Evolutionary conservation across 1,140 invertebrate genomes (phyloP), one percentile per base, ranked within the genome.

Genomic region (Heliconius hermathena): DNA sequence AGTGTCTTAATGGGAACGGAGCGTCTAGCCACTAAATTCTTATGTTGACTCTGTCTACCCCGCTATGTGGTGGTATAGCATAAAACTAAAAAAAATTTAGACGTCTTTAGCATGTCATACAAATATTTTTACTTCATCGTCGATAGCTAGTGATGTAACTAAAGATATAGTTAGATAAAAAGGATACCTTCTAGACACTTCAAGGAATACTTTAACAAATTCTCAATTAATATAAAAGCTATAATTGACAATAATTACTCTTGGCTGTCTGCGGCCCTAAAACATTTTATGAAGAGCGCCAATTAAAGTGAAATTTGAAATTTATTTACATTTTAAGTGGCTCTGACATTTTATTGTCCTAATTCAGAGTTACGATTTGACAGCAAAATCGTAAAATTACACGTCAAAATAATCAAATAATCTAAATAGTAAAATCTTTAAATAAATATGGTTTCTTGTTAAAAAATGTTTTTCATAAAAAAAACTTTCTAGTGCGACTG

Each of bases 241-340:
- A 16, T 66, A 66, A 75, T 75, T 75, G 74, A 66, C 74, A 75
- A 66, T 66, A 75, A 75, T 75, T 66, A 75, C 38, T 60, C 74
- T 66, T 66, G 74, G 60, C 74, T 74, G 73, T 74, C 54, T 54
- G 73, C 8, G 74, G 54, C 74, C 33, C 60, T 60, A 75, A 60
- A 75, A 75, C 66, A 66, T 75, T 75, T 75, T 66, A 66, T 29
- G 74, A 75, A 75, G 74, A 75, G 74, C 52, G 60, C 54, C 74
- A 66, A 75, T 75, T 66, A 75, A 75, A 75, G 36, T 75, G 54
- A 75, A 66, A 60, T 66, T 75, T 75, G 54, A 75, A 66, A 60
- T 66, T 75, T 36, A 38, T 38, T 66, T 41, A 75, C 52, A 75
- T 74, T 52, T 74, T 36, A 33, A 74, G 54, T 54, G 74, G 57